Percentiles rank a stretch among this genome's conserved stretches.
Conservation (phyloP, 2,888 invertebrate species). For the Polyommatus iphigenia region DNA sequence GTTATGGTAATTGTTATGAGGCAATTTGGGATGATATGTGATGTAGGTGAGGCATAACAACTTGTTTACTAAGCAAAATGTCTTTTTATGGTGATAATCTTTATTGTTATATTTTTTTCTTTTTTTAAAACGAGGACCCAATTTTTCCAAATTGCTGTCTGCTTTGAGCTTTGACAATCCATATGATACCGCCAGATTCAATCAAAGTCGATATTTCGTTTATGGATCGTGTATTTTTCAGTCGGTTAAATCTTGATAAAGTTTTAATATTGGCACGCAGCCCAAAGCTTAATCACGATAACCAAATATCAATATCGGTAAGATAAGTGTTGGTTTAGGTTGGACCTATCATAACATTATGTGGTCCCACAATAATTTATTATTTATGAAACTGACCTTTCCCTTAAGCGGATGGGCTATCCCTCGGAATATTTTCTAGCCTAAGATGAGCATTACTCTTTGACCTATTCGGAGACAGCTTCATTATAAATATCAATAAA, state of each 20-base stretch:
- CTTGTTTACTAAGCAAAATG: neutral
- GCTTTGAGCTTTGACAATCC: neutral
- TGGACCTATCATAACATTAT: slow-evolving; percentile 4
- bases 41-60: slow-evolving; percentile 5
- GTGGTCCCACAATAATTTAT: slow-evolving; percentile 1
- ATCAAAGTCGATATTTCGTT: neutral
- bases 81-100: neutral
- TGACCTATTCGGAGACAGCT: neutral
- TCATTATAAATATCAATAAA: neutral
- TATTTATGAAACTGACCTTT: slow-evolving; percentile 19
- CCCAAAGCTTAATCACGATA: slow-evolving; percentile 16
- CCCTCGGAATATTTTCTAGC: slow-evolving; percentile 14
- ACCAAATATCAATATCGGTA: slow-evolving; percentile 7
- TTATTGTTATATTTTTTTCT: neutral
- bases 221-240: neutral
- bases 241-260: neutral
- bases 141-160: neutral
- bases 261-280: neutral
- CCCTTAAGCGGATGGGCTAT: neutral
- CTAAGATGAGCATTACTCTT: neutral
- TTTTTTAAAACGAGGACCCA: neutral
- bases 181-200: neutral
- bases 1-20: slow-evolving; percentile 20
- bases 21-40: slow-evolving; percentile 16
- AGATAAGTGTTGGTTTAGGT: slow-evolving; percentile 19